Evolutionary conservation across 2,888 invertebrate genomes (phyloP), one percentile per base, ranked within the genome.

Genomic region (Idaea aversata): DNA sequence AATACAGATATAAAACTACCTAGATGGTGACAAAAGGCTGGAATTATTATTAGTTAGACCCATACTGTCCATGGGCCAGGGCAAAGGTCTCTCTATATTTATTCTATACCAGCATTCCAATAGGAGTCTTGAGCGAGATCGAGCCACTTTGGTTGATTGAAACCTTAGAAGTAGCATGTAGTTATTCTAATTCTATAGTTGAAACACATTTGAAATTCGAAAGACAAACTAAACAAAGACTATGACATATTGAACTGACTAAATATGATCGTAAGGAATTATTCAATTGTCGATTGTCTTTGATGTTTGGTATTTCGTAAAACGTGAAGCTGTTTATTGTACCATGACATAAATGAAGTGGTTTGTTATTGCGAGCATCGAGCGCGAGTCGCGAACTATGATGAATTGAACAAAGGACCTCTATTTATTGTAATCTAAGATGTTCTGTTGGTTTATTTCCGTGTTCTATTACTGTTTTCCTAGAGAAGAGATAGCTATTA

Each of bases 301-400:
- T 83, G 81, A 82, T 82, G 82, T 81, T 81, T 83, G 83, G 78
- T 78, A 85, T 85, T 87, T 86, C 84, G 84, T 83, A 85, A 87
- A 88, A 85, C 81, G 78, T 87, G 85, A 90, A 82, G 73, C 85
- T 79, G 90, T 90, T 10, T 10, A 47, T 47, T 91, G 90, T 90
- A 88, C 85, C 78, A 81, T 79, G 83, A 82, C 77, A 78, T 78
- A 83, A 84, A 87, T 85, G 86, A 85, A 88, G 87, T 87, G 83
- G 81, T 75, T 79, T 84, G 81, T 84, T 25, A 25, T 25, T 82
- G 78, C 84, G 78, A 47, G 13, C 25, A 25, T 25, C 47, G 47
- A 47, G 10, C 36, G 36, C 36, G 36, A 36, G 5, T 25, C 47
- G 47, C 47, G 47, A 78, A 81, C 81, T 80, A 80, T 81, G 82